Base-by-base conservation (phyloP, 64 coral and sea anemone species). In the Anthopleura sola region DNA sequence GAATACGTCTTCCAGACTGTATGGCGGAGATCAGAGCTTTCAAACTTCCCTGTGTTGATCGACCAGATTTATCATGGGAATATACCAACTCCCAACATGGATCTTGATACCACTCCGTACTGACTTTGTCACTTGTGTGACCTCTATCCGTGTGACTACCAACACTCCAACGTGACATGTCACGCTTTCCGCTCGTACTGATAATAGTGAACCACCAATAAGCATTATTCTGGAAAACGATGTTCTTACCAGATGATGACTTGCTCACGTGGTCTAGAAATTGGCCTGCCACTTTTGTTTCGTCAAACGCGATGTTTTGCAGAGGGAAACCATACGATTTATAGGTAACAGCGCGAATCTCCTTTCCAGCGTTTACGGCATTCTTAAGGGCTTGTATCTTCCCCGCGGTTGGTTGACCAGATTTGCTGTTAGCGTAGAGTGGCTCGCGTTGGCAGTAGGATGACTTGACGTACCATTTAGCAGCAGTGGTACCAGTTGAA, bases 101-200 rank as follows among this genome's bases (percentile, higher is more conserved):
- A 33, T 97, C 94, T 19, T 68, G 32, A 87, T 92, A 97, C 94
- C 94, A 97, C 33, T 97, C 87, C 6, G 90, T 51, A 18, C 82
- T 51, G 11, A 92, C 94, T 20, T 60, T 90, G 75, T 89, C 90
- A 32, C 60, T 55, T n/a, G 64, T 92, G 87, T 97, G 90, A 79
- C 94, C 94, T 49, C 94, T 82, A 24, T 79, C 62, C 9, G 31
- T 28, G 78, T 92, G 94, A 58, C n/a, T 34, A 71, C 90, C 94
- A 29, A 87, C 94, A 80, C 34, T 86, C 94, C 94, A 97, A 48
- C 94, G 94, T 89, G 94, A 97, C 94, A 92, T 97, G 90, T 97
- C 94, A 89, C 94, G 90, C 50, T 50, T 92, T 90, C 94, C 94
- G 26, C 37, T 80, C 15, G 94, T 92, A 58, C 85, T 90, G 36